Evolutionary conservation across 2,797 vertebrate genomes (phyloP).

Genomic region (Morelia viridis): DNA sequence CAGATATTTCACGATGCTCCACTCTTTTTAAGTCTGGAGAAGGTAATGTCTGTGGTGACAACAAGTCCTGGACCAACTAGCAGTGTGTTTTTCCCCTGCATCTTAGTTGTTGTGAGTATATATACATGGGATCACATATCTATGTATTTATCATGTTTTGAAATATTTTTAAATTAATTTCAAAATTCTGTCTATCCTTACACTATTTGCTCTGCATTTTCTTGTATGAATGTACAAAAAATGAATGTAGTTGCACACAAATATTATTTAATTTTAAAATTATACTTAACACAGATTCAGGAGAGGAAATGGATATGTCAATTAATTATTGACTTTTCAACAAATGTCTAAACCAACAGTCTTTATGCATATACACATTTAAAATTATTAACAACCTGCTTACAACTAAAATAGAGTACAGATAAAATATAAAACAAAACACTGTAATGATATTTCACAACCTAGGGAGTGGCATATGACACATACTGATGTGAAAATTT

Average conservation of each 20-base stretch:
- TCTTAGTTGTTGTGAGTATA: neutral
- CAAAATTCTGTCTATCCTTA: neutral
- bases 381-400: neutral
- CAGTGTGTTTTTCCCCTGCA: neutral
- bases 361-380: neutral
- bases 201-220: neutral
- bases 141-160: neutral
- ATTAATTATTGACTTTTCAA: neutral
- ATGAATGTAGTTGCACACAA: neutral
- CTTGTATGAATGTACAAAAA: neutral
- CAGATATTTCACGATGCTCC: neutral
- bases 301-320: neutral
- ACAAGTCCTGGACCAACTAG: neutral
- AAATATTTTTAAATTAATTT: neutral
- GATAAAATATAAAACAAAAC: neutral
- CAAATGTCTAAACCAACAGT: neutral
- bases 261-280: neutral
- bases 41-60: neutral
- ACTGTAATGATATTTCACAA: neutral
- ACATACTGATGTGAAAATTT: neutral
- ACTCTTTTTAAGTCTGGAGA: neutral
- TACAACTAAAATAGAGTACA: neutral
- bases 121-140: neutral
- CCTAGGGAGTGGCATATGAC: neutral
- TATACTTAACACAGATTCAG: neutral